These are phyloP conservation scores for Nesoenas mayeri DNA, from an alignment of 2,113 vertebrate genomes.

Conservation along the genomic window DNA sequence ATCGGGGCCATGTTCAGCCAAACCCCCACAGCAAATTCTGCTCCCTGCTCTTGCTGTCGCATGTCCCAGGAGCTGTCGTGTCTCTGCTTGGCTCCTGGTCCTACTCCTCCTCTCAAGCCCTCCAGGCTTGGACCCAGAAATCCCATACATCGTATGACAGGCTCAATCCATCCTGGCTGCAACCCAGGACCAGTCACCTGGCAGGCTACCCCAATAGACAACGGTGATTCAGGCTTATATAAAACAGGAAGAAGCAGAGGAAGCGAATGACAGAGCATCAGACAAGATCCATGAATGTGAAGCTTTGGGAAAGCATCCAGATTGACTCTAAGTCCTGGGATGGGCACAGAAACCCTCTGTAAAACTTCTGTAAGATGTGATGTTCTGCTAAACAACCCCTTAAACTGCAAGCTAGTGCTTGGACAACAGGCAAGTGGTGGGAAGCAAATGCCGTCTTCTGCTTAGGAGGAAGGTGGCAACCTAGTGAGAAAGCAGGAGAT, in stretches of 20 bases:
- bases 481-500: background rate
- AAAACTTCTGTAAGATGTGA: background rate
- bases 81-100: background rate
- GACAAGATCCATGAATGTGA: background rate
- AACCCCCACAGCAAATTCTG: background rate
- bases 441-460: background rate
- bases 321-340: background rate
- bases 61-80: background rate
- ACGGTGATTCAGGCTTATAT: background rate
- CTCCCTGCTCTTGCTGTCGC: background rate
- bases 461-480: background rate
- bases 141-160: accelerated
- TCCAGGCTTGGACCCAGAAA: background rate
- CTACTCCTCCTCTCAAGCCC: background rate
- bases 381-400: background rate
- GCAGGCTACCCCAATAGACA: accelerated
- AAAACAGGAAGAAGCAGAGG: background rate
- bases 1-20: background rate
- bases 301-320: background rate
- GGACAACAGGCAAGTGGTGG: background rate
- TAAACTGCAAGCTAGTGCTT: background rate
- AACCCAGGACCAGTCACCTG: background rate
- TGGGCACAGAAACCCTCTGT: background rate
- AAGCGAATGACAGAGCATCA: background rate
- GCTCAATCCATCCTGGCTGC: background rate